A percentile compares a stretch with the other conserved stretches of the same genome.
Evolutionary conservation across 2,113 vertebrate genomes (phyloP).

Genomic region (Haemorhous mexicanus): DNA sequence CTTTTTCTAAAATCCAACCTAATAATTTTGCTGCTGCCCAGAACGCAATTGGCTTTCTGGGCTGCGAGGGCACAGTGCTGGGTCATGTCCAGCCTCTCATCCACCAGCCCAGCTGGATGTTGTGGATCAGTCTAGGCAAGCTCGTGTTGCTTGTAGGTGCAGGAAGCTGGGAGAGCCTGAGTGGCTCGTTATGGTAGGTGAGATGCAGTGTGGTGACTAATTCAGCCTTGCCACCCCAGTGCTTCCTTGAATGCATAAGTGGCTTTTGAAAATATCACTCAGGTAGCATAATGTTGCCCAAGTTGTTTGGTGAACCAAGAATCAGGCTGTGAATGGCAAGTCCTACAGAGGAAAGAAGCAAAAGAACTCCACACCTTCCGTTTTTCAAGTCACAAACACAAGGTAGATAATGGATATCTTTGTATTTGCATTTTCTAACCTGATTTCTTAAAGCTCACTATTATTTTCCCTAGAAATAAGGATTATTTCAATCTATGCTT

Average conservation of each 20-base stretch:
- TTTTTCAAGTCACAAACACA: neutral
- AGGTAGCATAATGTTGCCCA: neutral
- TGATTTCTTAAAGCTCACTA: neutral
- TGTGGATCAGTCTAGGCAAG: neutral
- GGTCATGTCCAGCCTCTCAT: neutral
- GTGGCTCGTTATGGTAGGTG: neutral
- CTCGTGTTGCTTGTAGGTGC: neutral
- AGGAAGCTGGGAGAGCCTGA: neutral
- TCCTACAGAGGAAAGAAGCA: neutral
- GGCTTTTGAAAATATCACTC: neutral
- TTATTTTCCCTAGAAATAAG: neutral
- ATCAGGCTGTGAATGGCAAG: neutral
- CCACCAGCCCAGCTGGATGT: neutral
- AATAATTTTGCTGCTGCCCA: neutral
- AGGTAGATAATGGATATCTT: fast-evolving
- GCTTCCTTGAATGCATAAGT: neutral
- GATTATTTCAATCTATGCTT: neutral
- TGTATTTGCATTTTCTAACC: neutral
- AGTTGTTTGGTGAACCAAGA: neutral
- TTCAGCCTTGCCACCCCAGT: neutral
- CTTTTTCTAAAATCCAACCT: neutral
- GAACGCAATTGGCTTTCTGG: neutral
- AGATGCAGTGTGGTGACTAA: neutral
- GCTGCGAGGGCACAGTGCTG: neutral
- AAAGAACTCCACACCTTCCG: neutral